Percentiles rank a stretch among this genome's conserved stretches.
These are phyloP conservation scores for Heteropelma amictum DNA, from an alignment of 2,888 invertebrate genomes.

Conservation along the genomic window DNA sequence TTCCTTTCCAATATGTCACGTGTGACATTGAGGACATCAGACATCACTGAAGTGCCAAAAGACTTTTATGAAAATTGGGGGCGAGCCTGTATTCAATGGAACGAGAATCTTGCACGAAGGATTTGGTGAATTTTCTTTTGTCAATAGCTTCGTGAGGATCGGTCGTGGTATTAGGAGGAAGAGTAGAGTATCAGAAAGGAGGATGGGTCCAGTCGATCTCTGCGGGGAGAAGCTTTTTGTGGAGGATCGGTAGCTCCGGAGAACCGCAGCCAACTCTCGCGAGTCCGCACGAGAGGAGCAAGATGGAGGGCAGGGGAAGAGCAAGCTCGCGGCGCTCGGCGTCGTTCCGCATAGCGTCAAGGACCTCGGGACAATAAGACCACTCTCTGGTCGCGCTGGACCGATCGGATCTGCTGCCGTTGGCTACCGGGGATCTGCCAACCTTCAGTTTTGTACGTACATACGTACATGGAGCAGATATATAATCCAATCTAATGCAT, in stretches of 20 bases:
- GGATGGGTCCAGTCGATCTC: slow-evolving; percentile 42
- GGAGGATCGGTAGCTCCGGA: slow-evolving; percentile 14
- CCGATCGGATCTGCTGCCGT: slow-evolving; percentile 65
- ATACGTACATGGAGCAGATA: slow-evolving; percentile 12
- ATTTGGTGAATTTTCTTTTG: slow-evolving; percentile 37
- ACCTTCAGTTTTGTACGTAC: slow-evolving; percentile 57
- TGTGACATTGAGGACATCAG: slow-evolving; percentile 8
- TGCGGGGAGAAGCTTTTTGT: background rate
- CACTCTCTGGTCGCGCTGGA: slow-evolving; percentile 55
- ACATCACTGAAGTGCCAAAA: background rate
- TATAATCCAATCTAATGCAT: no score
- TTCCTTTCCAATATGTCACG: background rate
- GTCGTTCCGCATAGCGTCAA: slow-evolving; percentile 61
- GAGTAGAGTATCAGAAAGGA: slow-evolving; percentile 12
- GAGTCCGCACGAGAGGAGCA: slow-evolving; percentile 7
- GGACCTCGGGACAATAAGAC: slow-evolving; percentile 68
- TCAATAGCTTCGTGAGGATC: slow-evolving; percentile 33
- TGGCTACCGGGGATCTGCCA: slow-evolving; percentile 60
- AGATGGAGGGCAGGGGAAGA: slow-evolving; percentile 20
- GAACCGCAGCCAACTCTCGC: slow-evolving; percentile 15
- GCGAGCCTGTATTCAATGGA: background rate
- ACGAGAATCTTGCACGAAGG: background rate
- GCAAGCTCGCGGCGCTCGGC: slow-evolving; percentile 37
- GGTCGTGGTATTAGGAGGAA: background rate
- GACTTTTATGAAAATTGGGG: background rate